These are phyloP conservation scores for Euwallacea fornicatus DNA, from an alignment of 1,140 invertebrate genomes.

Conservation along the genomic window DNA sequence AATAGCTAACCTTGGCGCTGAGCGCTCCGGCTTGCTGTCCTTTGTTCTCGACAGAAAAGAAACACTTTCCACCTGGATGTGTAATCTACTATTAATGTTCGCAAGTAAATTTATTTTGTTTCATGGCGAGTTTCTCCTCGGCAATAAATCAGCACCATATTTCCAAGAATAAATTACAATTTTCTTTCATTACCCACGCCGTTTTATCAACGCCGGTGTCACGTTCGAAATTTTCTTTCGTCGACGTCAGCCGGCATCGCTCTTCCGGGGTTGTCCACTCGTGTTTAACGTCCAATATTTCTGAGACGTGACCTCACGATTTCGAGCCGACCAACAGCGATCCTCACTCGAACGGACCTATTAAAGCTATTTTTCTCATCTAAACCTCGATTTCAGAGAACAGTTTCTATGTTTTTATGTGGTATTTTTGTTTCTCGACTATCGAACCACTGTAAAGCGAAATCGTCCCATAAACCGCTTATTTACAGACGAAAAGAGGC, in stretches of 20 bases:
- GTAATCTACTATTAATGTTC: no score
- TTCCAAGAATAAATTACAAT: conserved; percentile 1
- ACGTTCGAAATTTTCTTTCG: conserved; percentile 18
- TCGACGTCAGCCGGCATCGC: conserved; percentile 16
- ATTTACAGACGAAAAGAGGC: background rate
- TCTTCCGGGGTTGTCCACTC: conserved; percentile 18
- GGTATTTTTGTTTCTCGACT: no score
- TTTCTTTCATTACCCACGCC: background rate
- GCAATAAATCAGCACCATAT: conserved; percentile 3
- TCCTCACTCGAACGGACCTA: conserved; percentile 8
- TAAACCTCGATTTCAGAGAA: no score
- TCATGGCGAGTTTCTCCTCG: background rate
- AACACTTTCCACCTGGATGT: no score
- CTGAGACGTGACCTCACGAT: conserved; percentile 6
- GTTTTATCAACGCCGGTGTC: conserved; percentile 8
- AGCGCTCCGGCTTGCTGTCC: no score
- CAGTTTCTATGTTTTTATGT: no score
- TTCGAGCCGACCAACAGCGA: conserved; percentile 7
- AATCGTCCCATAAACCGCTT: background rate
- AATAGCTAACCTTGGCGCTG: no score
- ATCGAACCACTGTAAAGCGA: background rate
- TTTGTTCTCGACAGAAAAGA: no score
- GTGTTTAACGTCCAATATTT: conserved; percentile 20
- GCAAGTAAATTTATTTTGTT: no score
- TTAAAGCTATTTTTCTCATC: conserved; percentile 10